phyloP scores from a whole-genome alignment of 2,888 invertebrate genomes.

The Strigamia maritima region DNA sequence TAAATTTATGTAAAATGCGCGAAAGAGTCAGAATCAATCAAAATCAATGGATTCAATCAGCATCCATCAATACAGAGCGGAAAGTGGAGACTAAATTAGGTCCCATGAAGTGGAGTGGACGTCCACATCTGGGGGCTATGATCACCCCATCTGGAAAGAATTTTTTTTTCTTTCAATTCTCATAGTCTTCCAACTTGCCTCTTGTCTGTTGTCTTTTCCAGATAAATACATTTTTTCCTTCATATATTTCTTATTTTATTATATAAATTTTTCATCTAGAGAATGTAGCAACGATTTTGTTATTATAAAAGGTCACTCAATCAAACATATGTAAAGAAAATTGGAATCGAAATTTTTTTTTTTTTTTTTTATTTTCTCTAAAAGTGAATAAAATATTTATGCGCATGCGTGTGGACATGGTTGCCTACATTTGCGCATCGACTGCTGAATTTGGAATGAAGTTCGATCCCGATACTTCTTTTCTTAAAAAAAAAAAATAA shows the following conservation, averaged over 20 bases:
- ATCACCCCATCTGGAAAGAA: not conserved
- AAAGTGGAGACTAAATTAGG: not conserved
- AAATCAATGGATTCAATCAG: not conserved
- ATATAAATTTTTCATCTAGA: not conserved
- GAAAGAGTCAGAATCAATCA: not conserved
- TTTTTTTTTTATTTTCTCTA: not conserved
- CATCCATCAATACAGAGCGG: not conserved
- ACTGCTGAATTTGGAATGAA: not conserved
- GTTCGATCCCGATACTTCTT: not conserved
- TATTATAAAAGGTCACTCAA: not conserved
- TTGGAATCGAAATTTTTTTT: not conserved
- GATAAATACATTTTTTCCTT: not conserved
- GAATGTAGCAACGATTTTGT: not conserved
- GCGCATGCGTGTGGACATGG: not conserved
- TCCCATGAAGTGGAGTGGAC: not conserved
- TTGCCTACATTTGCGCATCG: not conserved
- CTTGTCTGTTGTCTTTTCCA: not conserved
- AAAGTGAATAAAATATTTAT: not conserved
- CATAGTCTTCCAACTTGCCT: not conserved
- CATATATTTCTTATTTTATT: not conserved
- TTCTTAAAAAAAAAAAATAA: too few species aligned
- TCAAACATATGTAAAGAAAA: conserved; percentile 4
- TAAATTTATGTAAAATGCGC: too few species aligned
- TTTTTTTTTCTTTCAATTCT: not conserved
- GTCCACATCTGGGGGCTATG: conserved; percentile 4